A percentile compares a stretch with the other conserved stretches of the same genome.
Evolutionary conservation across 2,797 vertebrate species (phyloP).

Genomic region (Acrocephalus scirpaceus): DNA sequence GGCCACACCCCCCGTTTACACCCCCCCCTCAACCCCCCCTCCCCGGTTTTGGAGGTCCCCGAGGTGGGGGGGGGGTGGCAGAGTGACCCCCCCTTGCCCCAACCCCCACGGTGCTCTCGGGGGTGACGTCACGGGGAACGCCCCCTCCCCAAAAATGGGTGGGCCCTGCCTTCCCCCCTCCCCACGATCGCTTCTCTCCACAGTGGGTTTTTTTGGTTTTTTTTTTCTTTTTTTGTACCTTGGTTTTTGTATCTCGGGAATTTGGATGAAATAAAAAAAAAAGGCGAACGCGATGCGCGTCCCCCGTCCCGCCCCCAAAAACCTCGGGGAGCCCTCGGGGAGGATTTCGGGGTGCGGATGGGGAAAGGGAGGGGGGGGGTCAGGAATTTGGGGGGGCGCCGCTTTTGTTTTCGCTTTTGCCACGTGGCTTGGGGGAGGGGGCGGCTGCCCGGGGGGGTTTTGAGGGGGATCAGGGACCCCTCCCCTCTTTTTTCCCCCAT

Average conservation of each 20-base stretch:
- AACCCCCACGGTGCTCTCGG: neutral
- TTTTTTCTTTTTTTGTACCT: neutral
- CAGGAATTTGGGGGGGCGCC: too few species aligned
- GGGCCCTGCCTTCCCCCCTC: neutral
- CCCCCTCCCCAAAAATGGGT: neutral
- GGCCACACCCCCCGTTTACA: neutral
- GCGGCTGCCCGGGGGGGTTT: too few species aligned
- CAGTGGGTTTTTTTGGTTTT: neutral
- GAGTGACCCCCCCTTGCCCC: neutral
- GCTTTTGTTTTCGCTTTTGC: neutral
- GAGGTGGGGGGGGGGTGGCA: neutral
- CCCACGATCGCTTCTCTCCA: neutral
- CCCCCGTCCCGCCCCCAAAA: neutral
- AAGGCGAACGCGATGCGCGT: neutral
- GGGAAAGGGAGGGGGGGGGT: too few species aligned
- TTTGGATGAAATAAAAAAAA: neutral
- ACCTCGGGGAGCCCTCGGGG: too few species aligned
- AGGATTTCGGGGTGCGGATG: neutral
- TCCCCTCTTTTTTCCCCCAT: too few species aligned
- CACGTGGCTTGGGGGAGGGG: too few species aligned
- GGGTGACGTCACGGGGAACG: neutral
- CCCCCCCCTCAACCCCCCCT: neutral
- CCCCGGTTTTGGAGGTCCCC: neutral
- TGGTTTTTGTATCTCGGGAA: neutral
- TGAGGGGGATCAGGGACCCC: neutral